Base-by-base conservation (phyloP, 92 coral and sea anemone species). In the Virgularia gustaviana region DNA sequence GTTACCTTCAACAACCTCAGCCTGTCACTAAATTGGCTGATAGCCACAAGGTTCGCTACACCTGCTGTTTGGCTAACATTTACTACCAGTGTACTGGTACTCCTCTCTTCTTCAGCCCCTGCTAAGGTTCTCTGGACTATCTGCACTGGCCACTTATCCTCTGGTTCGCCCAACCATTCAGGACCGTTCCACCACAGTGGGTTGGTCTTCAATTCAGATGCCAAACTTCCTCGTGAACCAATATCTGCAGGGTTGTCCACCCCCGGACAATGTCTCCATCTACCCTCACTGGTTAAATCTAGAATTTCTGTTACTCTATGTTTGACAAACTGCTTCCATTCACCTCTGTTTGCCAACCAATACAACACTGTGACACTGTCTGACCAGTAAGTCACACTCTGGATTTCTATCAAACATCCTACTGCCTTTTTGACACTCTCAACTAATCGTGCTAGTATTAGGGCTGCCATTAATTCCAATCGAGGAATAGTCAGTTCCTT, bases 341-440 rank as follows among this genome's bases (percentile, higher is more conserved):
- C 27, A 37, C 27, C 32, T 27, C 31, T n/a, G n/a, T n/a, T n/a
- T n/a, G n/a, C n/a, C n/a, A 77, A 49, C 81, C 81, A 77, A 52
- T 28, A 77, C 27, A 75, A 35, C 1, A 44, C 66, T 30, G 75
- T 76, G 13, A 16, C 55, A 33, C 75, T 65, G 25, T 77, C 81
- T 43, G n/a, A n/a, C n/a, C n/a, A n/a, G n/a, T n/a, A n/a, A n/a
- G n/a, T n/a, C n/a, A n/a, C n/a, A n/a, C n/a, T n/a, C n/a, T n/a
- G n/a, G 18, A 62, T 18, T n/a, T n/a, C n/a, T n/a, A n/a, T n/a
- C 19, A 13, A 2, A 32, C 68, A 23, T 11, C 6, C 24, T 51
- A 76, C 45, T 2, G 81, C 65, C 10, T 37, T 36, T 9, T 64
- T 76, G 38, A 65, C 54, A 7, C 44, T 76, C 0, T 41, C 57